Percentiles rank a stretch among this genome's conserved stretches.
Evolutionary conservation across 2,113 vertebrate genomes (phyloP).

Genomic region (Ceyx margarethae): DNA sequence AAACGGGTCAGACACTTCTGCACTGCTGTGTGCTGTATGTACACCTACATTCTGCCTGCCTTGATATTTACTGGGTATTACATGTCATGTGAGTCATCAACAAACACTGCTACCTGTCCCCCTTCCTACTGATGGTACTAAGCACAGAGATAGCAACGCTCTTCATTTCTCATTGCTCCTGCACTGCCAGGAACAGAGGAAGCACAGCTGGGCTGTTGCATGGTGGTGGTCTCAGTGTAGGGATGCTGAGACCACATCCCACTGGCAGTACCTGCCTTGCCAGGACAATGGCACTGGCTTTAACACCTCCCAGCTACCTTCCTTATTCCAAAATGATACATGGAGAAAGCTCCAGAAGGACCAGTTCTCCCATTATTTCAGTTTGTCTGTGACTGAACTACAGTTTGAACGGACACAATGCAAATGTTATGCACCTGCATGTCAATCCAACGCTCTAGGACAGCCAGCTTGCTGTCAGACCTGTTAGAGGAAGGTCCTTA

Average conservation of each 20-base stretch:
- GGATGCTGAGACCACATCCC: neutral
- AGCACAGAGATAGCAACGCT: neutral
- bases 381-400: neutral
- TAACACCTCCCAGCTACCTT: neutral
- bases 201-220: neutral
- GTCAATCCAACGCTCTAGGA: neutral
- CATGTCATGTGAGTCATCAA: neutral
- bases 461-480: neutral
- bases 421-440: rapidly evolving
- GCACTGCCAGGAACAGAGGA: rapidly evolving
- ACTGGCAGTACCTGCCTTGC: neutral
- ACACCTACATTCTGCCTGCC: neutral
- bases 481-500: neutral
- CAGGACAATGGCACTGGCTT: neutral
- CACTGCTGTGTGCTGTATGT: neutral
- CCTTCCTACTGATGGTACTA: rapidly evolving
- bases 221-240: neutral
- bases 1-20: neutral
- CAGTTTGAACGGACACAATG: rapidly evolving
- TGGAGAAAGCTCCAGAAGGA: neutral
- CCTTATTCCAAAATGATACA: neutral
- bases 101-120: neutral
- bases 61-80: neutral
- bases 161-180: rapidly evolving
- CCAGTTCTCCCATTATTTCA: neutral